Percentiles rank a stretch among this genome's conserved stretches.
Conservation (phyloP, 2,113 vertebrate genomes). For the Saccopteryx bilineata region DNA sequence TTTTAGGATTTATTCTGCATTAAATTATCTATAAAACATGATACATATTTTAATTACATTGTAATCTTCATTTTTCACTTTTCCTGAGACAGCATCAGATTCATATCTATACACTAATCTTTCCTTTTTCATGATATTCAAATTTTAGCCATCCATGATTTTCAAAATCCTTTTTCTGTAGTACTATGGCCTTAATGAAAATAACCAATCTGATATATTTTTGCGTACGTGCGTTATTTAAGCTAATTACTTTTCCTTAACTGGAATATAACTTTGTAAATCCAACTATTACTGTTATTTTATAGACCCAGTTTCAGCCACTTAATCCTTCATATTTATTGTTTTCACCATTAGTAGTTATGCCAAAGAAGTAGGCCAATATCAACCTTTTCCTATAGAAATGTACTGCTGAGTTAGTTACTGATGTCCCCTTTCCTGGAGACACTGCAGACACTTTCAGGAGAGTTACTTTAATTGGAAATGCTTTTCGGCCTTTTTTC, state of each 20-base stretch:
- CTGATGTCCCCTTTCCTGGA: neutral
- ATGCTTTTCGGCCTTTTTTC: neutral
- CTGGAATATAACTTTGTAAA: neutral
- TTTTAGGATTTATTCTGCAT: neutral
- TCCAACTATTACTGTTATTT: neutral
- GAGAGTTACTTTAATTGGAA: neutral
- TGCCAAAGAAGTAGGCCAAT: neutral
- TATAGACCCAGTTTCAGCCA: neutral
- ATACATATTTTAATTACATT: neutral
- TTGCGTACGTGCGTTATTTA: neutral
- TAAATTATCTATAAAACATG: constrained; percentile 10
- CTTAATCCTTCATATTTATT: constrained; percentile 37
- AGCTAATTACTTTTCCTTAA: neutral
- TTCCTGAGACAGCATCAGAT: neutral
- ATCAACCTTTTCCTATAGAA: neutral
- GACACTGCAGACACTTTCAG: neutral
- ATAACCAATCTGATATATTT: neutral
- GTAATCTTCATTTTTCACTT: neutral
- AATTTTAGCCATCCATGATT: neutral
- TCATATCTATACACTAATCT: neutral
- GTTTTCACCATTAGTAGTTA: neutral
- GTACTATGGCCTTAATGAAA: neutral
- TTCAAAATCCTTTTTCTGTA: neutral
- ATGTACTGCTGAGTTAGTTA: neutral
- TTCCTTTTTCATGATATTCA: neutral